A percentile compares a stretch with the other conserved stretches of the same genome.
Conservation (phyloP, 1,140 invertebrate species). For the Maconellicoccus hirsutus region DNA sequence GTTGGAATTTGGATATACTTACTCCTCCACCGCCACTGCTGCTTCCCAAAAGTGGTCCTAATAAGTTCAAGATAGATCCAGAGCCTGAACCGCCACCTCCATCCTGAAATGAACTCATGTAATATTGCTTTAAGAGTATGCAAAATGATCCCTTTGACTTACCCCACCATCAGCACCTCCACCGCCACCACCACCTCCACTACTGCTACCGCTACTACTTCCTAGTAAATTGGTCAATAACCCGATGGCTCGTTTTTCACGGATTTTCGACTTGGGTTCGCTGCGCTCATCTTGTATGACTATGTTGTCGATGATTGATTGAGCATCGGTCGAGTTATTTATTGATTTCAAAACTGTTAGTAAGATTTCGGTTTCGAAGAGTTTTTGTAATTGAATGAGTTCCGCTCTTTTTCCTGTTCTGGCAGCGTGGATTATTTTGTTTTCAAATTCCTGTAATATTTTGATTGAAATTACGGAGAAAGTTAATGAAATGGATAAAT, state of each 20-base stretch:
- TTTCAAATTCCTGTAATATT: slow-evolving; percentile 11
- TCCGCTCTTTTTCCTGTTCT: neutral
- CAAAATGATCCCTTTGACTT: neutral
- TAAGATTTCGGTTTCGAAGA: slow-evolving; percentile 12
- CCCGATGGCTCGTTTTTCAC: neutral
- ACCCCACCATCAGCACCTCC: neutral
- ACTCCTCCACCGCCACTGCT: slow-evolving; percentile 12
- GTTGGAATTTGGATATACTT: too few species aligned
- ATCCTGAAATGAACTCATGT: too few species aligned
- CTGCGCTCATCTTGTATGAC: neutral
- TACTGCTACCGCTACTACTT: slow-evolving; percentile 42
- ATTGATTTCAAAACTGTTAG: neutral
- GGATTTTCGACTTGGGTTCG: neutral
- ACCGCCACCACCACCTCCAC: neutral
- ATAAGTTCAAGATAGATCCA: neutral
- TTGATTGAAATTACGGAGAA: too few species aligned
- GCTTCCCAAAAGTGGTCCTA: slow-evolving; percentile 5
- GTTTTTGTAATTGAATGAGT: neutral
- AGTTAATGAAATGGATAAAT: too few species aligned
- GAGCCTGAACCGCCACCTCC: neutral
- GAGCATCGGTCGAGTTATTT: neutral
- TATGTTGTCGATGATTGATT: neutral
- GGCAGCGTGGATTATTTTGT: neutral
- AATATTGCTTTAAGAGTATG: too few species aligned
- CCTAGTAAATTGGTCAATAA: slow-evolving; percentile 6